Base-by-base conservation (phyloP, 2,888 invertebrate species). In the Lamellibrachia satsuma region DNA sequence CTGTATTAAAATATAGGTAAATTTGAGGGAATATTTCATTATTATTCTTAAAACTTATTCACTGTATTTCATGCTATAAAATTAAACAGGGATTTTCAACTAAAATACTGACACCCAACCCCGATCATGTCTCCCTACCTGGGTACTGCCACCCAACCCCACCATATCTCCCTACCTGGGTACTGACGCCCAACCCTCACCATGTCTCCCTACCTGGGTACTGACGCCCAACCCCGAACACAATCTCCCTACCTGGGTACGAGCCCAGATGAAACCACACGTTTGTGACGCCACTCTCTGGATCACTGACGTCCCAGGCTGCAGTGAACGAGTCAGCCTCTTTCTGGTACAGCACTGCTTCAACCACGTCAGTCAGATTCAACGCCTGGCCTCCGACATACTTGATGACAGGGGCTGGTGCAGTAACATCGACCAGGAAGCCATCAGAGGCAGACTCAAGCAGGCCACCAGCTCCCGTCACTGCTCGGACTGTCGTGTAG, bases 381-480 rank as follows among this genome's bases (percentile, higher is more conserved):
- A 75, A n/a, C 22, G 22, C 22, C 22, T 6, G 22, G 3, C 75
- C 75, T 75, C 75, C 22, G n/a, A 22, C 3, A 75, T 15, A 75
- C 75, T 75, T 75, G 75, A 75, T 22, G 75, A 75, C n/a, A 1
- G 75, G 75, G 75, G 7, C 75, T 75, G 75, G 75, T 6, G 22
- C 75, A 15, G 75, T 75, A n/a, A 75, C 75, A n/a, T 75, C 75
- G 22, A 75, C 75, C 75, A 75, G 75, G 75, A 75, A 75, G 75
- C 75, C 75, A 75, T 75, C 75, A 75, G 75, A 75, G 22, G 22
- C 75, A 75, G 90, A 52, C 39, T 92, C 92, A 0, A 92, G 52
- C n/a, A 90, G 90, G 11, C 9, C 22, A 2, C 92, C 92, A 9
- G 90, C 92, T 52, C 92, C 92, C 11, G 92, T 92, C 51, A 92